Conservation (phyloP, 2,797 vertebrate species). For the Syncerus caffer region DNA sequence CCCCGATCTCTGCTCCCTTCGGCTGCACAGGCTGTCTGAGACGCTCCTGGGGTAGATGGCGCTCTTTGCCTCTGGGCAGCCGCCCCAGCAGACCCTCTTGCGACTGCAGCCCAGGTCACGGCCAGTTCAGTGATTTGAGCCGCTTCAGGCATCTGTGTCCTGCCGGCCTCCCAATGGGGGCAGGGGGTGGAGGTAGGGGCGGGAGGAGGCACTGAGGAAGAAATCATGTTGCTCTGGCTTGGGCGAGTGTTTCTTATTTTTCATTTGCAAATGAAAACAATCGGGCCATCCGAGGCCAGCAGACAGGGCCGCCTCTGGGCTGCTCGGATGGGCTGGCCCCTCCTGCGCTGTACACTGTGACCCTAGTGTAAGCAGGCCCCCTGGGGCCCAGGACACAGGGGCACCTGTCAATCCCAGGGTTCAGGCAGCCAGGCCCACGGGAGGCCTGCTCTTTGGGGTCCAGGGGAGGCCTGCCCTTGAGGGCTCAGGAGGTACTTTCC, state of each 20-base stretch:
- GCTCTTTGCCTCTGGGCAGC: neutral
- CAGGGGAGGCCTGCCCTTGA: neutral
- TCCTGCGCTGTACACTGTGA: neutral
- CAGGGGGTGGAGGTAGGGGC: fast-evolving
- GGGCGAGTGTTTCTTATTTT: neutral
- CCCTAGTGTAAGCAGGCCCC: fast-evolving
- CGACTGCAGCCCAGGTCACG: conserved; percentile 76
- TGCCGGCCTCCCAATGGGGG: neutral
- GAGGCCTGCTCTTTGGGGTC: neutral
- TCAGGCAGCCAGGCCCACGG: neutral
- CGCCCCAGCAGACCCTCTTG: conserved; percentile 72
- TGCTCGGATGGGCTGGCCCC: neutral
- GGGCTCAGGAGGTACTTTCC: neutral
- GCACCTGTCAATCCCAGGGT: neutral
- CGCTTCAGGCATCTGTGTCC: conserved; percentile 56
- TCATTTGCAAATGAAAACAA: neutral
- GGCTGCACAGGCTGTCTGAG: conserved; percentile 69
- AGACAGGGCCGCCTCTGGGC: neutral
- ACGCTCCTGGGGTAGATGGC: conserved; percentile 62
- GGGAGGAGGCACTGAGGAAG: neutral
- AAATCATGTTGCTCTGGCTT: conserved; percentile 7
- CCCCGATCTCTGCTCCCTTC: conserved; percentile 52
- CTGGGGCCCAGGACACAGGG: neutral
- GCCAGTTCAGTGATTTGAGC: conserved; percentile 77
- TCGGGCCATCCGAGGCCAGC: neutral